Evolutionary conservation across 2,113 vertebrate genomes (phyloP).

Genomic region (Pseudonaja textilis): DNA sequence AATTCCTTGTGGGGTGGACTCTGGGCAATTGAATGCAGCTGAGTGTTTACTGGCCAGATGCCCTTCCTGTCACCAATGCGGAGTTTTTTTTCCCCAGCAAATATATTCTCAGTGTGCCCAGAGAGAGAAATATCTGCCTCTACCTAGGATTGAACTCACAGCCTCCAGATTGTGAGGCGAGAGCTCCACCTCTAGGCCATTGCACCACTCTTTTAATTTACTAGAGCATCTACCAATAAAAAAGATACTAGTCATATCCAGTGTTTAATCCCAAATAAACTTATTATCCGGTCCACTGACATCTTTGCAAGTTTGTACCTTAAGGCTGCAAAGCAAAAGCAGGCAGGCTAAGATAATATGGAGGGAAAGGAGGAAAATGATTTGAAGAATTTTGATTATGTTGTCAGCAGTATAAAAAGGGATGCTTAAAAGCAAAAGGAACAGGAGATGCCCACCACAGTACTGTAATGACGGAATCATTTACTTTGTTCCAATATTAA

Average conservation of each 20-base stretch:
- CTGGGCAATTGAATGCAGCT: too few relatives aligned
- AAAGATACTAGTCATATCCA: not conserved
- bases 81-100: too few relatives aligned
- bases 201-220: too few relatives aligned
- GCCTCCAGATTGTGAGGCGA: too few relatives aligned
- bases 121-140: too few relatives aligned
- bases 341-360: not conserved
- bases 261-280: not conserved
- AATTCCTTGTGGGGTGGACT: too few relatives aligned
- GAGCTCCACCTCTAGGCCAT: too few relatives aligned
- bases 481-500: not conserved
- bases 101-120: too few relatives aligned
- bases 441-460: not conserved
- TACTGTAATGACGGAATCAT: not conserved
- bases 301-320: not conserved
- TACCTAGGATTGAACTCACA: too few relatives aligned
- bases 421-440: not conserved
- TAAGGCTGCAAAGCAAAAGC: not conserved
- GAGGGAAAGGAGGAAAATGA: not conserved
- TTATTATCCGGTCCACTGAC: not conserved
- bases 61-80: too few relatives aligned
- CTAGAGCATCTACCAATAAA: not conserved
- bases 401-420: not conserved
- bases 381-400: not conserved
- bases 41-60: too few relatives aligned